phyloP scores from a whole-genome alignment of 1,140 invertebrate genomes.

The Drosophila varians region DNA sequence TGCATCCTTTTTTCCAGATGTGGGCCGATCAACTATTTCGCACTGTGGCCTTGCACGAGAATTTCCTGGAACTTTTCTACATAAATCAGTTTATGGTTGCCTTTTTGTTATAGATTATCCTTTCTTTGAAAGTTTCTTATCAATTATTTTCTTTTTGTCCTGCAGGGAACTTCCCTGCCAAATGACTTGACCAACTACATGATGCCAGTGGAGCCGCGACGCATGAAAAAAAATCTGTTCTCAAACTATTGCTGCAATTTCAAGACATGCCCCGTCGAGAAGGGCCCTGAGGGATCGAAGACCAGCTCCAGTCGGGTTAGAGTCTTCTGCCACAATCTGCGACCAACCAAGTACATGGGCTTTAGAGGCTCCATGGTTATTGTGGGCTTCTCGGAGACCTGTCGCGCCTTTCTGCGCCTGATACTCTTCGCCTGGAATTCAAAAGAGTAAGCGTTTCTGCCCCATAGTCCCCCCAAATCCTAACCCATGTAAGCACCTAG shows the following conservation, averaged over 20 bases:
- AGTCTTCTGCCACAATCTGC: constrained; percentile 51
- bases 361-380: constrained; percentile 27
- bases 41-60: constrained; percentile 32
- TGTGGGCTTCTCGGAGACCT: constrained; percentile 44
- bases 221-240: constrained; percentile 43
- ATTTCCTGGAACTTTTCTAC: constrained; percentile 53
- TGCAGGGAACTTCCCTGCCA: constrained; percentile 29
- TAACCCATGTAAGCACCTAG: constrained; percentile 12
- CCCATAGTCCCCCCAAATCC: too few species aligned
- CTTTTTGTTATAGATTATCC: neutral
- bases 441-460: constrained; percentile 57
- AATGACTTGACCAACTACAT: constrained; percentile 55
- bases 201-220: constrained; percentile 65
- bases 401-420: constrained; percentile 44
- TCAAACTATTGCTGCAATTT: constrained; percentile 27
- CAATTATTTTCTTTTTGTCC: neutral
- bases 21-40: constrained; percentile 56
- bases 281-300: neutral
- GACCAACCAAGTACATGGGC: constrained; percentile 38
- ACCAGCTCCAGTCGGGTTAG: constrained; percentile 16
- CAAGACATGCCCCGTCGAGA: neutral
- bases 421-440: constrained; percentile 60
- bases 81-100: constrained; percentile 13
- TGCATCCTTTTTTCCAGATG: constrained; percentile 62
- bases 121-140: neutral